Base-by-base conservation (phyloP, 2,797 vertebrate genomes). In the Enteromius argenteus region DNA sequence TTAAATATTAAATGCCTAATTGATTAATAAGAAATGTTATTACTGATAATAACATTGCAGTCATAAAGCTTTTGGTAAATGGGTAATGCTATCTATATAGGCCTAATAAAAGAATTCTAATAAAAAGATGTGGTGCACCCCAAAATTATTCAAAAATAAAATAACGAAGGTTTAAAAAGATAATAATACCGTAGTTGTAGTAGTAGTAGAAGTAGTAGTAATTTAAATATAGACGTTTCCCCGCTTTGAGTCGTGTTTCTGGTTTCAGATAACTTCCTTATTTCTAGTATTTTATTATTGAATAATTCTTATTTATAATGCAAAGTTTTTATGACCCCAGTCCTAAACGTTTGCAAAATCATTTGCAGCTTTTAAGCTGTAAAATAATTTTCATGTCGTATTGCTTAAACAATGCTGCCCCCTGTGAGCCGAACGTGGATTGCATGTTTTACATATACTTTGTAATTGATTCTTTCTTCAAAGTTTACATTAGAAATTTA, bases 361-460 rank as follows among this genome's bases (percentile, higher is more conserved):
- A 62, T 35, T 56, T 21, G 27, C 19, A 30, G 27, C 10, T 58
- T 58, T 37, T 2, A 66, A 72, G 19, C 21, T 53, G 11, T 67
- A 13, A 58, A 68, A 27, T 42, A 44, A 14, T 66, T n/a, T 8
- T 10, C 0, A 27, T 44, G 37, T 56, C 32, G 17, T 5, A 14
- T 86, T 81, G 42, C 53, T 81, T 67, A 53, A 60, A 53, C 83
- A 83, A 85, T 80, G 75, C 39, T 75, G 79, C 85, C 87, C 71
- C 80, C 83, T 88, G 64, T 76, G 6, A 71, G 30, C 62, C 35
- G 37, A 27, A 15, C 2, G 9, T 37, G 23, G 37, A 39, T 14
- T 27, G 39, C 10, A 60, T 69, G 13, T 42, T n/a, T 37, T 15
- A 51, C n/a, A 35, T 23, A 60, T 58, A 21, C 64, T 21, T 44